A percentile compares a stretch with the other conserved stretches of the same genome.
phyloP scores from a whole-genome alignment of 30 jellyfish, hydroid and myxozoan species.

The Turritopsis rubra region DNA sequence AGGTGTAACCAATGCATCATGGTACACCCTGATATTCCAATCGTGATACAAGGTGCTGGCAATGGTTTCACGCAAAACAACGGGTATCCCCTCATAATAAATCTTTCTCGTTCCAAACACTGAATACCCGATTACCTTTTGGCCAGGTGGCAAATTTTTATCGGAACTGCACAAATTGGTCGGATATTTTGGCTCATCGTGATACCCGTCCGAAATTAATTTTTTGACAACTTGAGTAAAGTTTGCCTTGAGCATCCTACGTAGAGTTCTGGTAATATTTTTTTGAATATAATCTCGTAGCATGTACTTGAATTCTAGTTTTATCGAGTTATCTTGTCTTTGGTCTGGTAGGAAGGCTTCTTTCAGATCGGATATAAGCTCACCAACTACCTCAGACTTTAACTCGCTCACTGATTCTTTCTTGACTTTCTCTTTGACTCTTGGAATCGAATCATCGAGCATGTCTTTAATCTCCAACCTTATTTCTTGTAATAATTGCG shows the following conservation, averaged over 20 bases:
- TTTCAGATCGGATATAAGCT: neutral
- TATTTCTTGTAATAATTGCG: neutral
- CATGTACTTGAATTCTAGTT: slow-evolving; percentile 1
- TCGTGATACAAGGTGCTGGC: neutral
- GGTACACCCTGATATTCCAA: slow-evolving; percentile 13
- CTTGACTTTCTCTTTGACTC: neutral
- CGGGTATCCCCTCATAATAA: slow-evolving; percentile 11
- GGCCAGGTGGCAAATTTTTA: slow-evolving; percentile 15
- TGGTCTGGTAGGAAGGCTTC: slow-evolving; percentile 9
- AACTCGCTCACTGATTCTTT: slow-evolving; percentile 14
- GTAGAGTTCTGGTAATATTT: neutral
- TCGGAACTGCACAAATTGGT: slow-evolving; percentile 10
- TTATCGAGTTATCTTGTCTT: slow-evolving; percentile 6
- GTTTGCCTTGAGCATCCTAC: neutral
- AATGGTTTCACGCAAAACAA: neutral
- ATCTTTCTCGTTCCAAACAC: slow-evolving; percentile 1
- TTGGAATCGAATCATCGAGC: slow-evolving; percentile 11
- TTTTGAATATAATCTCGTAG: slow-evolving; percentile 9
- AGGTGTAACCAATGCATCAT: slow-evolving; percentile 4
- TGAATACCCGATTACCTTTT: neutral
- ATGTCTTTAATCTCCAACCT: neutral
- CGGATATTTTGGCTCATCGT: neutral
- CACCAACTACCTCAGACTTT: neutral
- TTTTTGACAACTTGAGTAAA: neutral
- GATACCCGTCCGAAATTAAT: neutral